Base-by-base conservation (phyloP, 2,113 vertebrate species). In the Mystacornis crossleyi region DNA sequence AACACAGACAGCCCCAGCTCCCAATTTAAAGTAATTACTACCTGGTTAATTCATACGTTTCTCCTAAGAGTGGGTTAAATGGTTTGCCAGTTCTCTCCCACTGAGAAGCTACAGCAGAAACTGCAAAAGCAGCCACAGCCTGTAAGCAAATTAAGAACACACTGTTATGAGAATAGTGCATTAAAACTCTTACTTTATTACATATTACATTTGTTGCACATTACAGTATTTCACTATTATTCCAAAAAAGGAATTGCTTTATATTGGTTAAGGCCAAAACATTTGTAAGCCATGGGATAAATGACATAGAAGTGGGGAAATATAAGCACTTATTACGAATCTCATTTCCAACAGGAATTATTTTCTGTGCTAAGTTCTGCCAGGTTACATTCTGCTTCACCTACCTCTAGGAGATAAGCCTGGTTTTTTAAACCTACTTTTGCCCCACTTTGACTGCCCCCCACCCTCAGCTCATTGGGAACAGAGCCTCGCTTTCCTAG, bases 1-100 rank as follows among this genome's bases (percentile, higher is more conserved):
- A 57, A 42, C 33, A 53, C 12, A 77, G 81, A 88, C 2, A 73
- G 28, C 60, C 64, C 75, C 79, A 83, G 60, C n/a, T 70, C 64
- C 45, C 47, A 55, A 2, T 60, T 69, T 58, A 24, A 86, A 80
- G 40, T 23, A 23, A 81, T 58, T 64, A 93, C 94, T 97, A 99
- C 99, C 99, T 99, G 97, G 97, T 97, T 77, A 99, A 97, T 92
- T 99, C 99, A 83, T 99, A 99, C 0, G 99, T 99, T 97, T 99
- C 99, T 89, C 99, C 99, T 93, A 99, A 93, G 50, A 99, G 98
- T 3, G 99, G 99, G 89, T 99, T 99, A 97, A 99, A 99, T 10
- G 99, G 99, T 95, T 99, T 99, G 97, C 99, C 99, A 94, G 99
- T 99, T 97, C 99, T 98, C 96, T 99, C 99, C 99, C 99, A 99